Conservation (phyloP, 2,113 vertebrate species). For the Cochlearius cochlearius region DNA sequence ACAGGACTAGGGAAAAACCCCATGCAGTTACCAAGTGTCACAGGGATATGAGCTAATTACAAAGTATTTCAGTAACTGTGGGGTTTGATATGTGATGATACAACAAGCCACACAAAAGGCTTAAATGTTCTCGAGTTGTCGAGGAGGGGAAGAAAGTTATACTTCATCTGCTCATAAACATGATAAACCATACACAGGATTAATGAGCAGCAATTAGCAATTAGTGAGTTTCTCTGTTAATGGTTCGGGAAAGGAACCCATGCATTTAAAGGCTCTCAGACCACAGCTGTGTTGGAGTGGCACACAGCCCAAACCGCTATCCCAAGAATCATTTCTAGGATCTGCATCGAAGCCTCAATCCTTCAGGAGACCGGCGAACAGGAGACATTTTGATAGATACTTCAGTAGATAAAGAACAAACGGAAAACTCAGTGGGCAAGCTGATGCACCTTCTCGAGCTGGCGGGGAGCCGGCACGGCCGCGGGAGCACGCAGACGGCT, state of each 20-base stretch:
- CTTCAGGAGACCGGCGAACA: neutral
- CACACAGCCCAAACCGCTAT: neutral
- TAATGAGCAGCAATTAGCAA: constrained; percentile 50
- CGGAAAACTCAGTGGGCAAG: neutral
- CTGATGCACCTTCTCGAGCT: fast-evolving
- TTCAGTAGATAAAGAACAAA: neutral
- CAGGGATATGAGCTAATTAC: neutral
- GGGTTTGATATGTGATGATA: neutral
- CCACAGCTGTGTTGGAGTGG: neutral
- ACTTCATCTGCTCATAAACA: constrained; percentile 8
- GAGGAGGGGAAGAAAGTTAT: neutral
- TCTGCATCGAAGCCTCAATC: neutral
- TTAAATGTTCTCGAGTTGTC: neutral
- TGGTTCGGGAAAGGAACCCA: neutral
- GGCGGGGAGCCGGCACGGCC: neutral
- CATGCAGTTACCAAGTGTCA: fast-evolving
- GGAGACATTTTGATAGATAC: neutral
- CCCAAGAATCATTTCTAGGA: neutral
- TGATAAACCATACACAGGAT: neutral
- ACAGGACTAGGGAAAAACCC: too few species aligned
- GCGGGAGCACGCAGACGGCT: fast-evolving
- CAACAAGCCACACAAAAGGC: neutral
- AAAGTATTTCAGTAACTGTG: neutral
- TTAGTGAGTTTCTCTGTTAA: neutral
- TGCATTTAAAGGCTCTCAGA: neutral